Base-by-base conservation (phyloP, 2,797 vertebrate genomes). In the Scolopax rusticola region DNA sequence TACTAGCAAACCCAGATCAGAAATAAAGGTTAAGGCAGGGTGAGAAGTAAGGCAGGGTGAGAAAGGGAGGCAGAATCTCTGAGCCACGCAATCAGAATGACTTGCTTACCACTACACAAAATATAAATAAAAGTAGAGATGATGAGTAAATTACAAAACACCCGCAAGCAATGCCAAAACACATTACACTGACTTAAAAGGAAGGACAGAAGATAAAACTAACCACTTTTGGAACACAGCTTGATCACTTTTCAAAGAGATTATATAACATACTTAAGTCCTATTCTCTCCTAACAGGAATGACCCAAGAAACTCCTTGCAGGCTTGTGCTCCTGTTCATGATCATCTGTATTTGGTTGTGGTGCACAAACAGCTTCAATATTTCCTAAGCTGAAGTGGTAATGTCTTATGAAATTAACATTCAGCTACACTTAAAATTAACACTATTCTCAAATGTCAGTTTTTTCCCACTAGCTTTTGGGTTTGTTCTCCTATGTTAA, bases 281-380 rank as follows among this genome's bases (percentile, higher is more conserved):
- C 9, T 30, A 54, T 43, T 91, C 86, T 48, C 73, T 89, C 67
- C 64, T 67, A 91, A 93, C 33, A 83, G 38, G 57, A 68, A 38
- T 88, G 85, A 96, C 75, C 73, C 73, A 89, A 64, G 41, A 81
- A 95, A 84, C 84, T 63, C 41, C 50, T 88, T 75, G 61, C 64
- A 95, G 43, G 12, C 74, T 84, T 43, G 11, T 75, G 50, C 63
- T 82, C 68, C 71, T 47, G 51, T 40, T 94, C 53, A 91, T 53
- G 41, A 80, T 47, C 48, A 93, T 87, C 79, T 95, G 50, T 28
- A 30, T 68, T 80, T 78, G 68, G 41, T 20, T 15, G 6, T 56
- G 69, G 60, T 47, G 11, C 7, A 5, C 43, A 74, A 89, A 87
- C 51, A 71, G 32, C 64, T 83, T 74, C 51, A 82, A 0, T 70